Evolutionary conservation across 35 echinoderm and acorn worm genomes (phyloP), one percentile per base, ranked within the genome.

Genomic region (Heliocidaris tuberculata): DNA sequence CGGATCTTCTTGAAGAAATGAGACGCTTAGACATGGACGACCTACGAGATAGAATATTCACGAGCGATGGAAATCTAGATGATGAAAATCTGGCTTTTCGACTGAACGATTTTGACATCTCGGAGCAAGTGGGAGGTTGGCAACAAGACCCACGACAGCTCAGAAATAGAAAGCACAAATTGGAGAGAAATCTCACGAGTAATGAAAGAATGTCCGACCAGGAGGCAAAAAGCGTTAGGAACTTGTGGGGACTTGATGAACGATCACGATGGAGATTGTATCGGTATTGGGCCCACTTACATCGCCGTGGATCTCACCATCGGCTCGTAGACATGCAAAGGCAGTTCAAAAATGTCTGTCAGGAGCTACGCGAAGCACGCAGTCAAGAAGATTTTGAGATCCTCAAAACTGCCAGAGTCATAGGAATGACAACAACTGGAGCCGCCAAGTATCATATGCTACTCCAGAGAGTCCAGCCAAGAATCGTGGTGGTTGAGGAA

Each of bases 361-460:
- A 48, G 47, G 88, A 94, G 30, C 95, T 97, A 9, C 90, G 94
- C 86, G 97, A 98, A 87, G 97, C 96, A 6, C 94, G 93, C 13
- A 92, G 86, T 6, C 93, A 99, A 96, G 95, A 96, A 85, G 96
- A 99, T 59, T 92, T 96, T 59, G 86, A 95, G 19, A 95, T 99
- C 27, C 87, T 99, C 2, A 93, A 90, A 52, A 60, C 94, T 48
- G 92, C 97, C 2, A 90, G 49, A 7, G 95, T 99, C 56, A 95
- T 99, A 32, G 98, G 97, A 7, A 95, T 99, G 92, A 99, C 98
- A 95, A 99, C 98, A 92, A 99, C 98, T 21, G 98, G 98, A 35
- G 97, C 98, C 4, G 96, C 98, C 17, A 96, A 95, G 94, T 97
- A 95, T 89, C 96, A 95, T 30, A 42, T 56, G 17, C 93, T 99